Conservation (phyloP, 2,797 vertebrate genomes). For the Onychomys leucogaster region DNA sequence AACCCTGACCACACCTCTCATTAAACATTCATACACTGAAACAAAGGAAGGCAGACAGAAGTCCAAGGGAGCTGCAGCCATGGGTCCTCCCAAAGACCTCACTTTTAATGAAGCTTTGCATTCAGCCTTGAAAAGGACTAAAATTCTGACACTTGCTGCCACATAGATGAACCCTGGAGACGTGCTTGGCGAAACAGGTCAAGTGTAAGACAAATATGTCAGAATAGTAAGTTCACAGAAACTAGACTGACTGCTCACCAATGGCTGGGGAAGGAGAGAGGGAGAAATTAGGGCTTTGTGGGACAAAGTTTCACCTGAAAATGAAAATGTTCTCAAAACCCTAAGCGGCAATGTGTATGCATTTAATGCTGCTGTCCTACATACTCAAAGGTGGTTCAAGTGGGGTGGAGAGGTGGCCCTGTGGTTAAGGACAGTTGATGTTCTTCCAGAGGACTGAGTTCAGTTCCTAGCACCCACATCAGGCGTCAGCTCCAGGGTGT, state of each 20-base stretch:
- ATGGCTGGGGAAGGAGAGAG: too few relatives aligned
- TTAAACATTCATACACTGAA: conserved; percentile 40
- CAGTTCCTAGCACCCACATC: neutral
- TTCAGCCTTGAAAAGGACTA: conserved; percentile 49
- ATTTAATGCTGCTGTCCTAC: neutral
- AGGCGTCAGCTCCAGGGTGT: neutral
- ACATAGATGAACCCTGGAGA: conserved; percentile 40
- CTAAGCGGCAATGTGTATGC: neutral
- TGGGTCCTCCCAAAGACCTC: conserved; percentile 67
- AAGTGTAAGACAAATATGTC: conserved; percentile 11
- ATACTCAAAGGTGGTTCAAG: neutral
- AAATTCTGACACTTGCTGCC: conserved; percentile 55
- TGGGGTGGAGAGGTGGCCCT: neutral
- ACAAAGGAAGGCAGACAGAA: neutral
- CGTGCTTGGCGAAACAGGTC: neutral
- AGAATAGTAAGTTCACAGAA: neutral
- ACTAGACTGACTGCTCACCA: neutral
- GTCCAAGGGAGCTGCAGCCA: conserved; percentile 44
- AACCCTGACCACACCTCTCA: conserved; percentile 8
- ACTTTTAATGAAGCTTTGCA: conserved; percentile 47
- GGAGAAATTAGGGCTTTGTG: neutral
- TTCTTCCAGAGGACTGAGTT: neutral
- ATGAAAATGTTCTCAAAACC: neutral
- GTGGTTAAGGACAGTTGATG: neutral
- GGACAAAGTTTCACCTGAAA: neutral